Evolutionary conservation across 2,888 invertebrate genomes (phyloP).

Genomic region (Standfussiana lucernea): DNA sequence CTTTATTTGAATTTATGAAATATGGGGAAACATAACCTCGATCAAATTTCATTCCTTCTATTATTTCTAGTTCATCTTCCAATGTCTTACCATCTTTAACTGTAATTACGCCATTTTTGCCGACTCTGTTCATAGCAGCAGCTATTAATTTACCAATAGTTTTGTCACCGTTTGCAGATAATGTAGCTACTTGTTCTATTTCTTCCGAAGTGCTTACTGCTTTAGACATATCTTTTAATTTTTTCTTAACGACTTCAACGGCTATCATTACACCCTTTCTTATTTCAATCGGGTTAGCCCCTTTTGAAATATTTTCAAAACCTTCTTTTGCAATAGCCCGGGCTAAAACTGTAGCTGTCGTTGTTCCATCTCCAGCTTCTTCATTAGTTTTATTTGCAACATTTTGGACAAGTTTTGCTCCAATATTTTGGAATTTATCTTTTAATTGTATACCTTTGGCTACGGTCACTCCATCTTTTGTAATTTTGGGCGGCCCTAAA

Average conservation of each 20-base stretch:
- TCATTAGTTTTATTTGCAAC: slow-evolving; percentile 99
- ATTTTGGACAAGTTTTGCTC: slow-evolving; percentile 99
- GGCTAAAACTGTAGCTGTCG: slow-evolving; percentile 99
- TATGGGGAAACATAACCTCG: slow-evolving; percentile 99
- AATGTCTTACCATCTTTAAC: slow-evolving; percentile 99
- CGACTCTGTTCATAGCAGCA: slow-evolving; percentile 98
- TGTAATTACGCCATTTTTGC: slow-evolving; percentile 99
- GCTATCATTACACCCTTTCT: slow-evolving; percentile 97
- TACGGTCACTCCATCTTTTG: slow-evolving; percentile 99
- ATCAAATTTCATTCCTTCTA: slow-evolving; percentile 99
- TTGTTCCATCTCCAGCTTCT: slow-evolving; percentile 99
- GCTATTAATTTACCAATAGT: slow-evolving; percentile 98
- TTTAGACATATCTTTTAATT: slow-evolving; percentile 96
- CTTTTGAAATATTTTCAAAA: slow-evolving; percentile 98
- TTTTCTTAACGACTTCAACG: slow-evolving; percentile 96
- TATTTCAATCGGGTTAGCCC: slow-evolving; percentile 99
- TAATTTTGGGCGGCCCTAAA: slow-evolving; percentile 99
- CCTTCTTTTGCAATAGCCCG: slow-evolving; percentile 99
- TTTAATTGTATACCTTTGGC: slow-evolving; percentile 99
- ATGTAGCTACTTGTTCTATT: slow-evolving; percentile 99
- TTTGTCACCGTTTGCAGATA: slow-evolving; percentile 99
- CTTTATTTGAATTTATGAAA: slow-evolving; percentile 99
- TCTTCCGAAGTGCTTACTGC: slow-evolving; percentile 98
- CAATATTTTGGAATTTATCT: slow-evolving; percentile 99
- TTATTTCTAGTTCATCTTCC: slow-evolving; percentile 97